phyloP scores from a whole-genome alignment of 2,797 vertebrate species.

The Adrianichthys oophorus region DNA sequence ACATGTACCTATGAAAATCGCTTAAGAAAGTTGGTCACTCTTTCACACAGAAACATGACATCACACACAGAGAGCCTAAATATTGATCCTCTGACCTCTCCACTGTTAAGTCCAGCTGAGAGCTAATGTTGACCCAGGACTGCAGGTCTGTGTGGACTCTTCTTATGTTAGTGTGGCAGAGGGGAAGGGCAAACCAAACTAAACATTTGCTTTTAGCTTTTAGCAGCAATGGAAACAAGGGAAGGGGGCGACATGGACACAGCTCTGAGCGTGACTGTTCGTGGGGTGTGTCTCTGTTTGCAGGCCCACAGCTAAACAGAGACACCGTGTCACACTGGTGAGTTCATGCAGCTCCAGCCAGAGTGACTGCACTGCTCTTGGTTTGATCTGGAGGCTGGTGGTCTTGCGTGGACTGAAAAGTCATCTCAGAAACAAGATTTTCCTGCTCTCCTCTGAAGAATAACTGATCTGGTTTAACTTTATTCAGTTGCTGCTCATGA shows the following conservation, averaged over 20 bases:
- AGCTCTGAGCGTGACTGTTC: neutral
- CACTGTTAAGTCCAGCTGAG: slow-evolving; percentile 36
- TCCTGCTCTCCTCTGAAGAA: neutral
- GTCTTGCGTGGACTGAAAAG: slow-evolving; percentile 7
- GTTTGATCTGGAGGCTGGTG: no score
- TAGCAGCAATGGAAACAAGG: slow-evolving; percentile 51
- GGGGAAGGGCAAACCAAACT: slow-evolving; percentile 49
- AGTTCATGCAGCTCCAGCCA: no score
- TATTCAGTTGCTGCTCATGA: no score
- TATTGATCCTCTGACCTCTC: slow-evolving; percentile 64
- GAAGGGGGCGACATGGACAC: slow-evolving; percentile 26
- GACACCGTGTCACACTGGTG: neutral
- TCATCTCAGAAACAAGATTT: neutral
- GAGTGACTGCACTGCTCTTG: no score
- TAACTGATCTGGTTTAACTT: neutral
- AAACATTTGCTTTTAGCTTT: slow-evolving; percentile 72
- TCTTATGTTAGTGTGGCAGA: slow-evolving; percentile 58
- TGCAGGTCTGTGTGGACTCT: slow-evolving; percentile 56
- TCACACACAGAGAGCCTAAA: slow-evolving; percentile 14
- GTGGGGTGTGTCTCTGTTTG: slow-evolving; percentile 11
- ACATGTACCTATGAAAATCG: neutral
- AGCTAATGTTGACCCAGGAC: slow-evolving; percentile 69
- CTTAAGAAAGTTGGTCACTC: neutral
- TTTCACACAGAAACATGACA: slow-evolving; percentile 10
- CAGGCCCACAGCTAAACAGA: slow-evolving; percentile 17